Evolutionary conservation across 1,140 invertebrate genomes (phyloP), one percentile per base, ranked within the genome.

Genomic region (Cyphomyrmex costatus): DNA sequence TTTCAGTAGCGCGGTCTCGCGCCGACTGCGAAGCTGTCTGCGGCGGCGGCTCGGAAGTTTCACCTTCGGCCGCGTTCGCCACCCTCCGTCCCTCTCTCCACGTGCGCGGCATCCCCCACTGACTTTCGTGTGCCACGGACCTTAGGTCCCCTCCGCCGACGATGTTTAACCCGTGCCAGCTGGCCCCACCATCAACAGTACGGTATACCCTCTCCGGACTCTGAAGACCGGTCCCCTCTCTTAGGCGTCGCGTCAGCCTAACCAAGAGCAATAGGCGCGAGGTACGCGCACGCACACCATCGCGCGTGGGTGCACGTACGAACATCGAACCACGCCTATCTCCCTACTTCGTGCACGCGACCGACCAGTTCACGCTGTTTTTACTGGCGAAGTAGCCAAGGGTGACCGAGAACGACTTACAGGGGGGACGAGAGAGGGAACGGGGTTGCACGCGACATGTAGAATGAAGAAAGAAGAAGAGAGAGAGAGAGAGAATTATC

Each of bases 1-100:
- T 94, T 91, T 84, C 93, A 92, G 92, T 93, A 94, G 94, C 94
- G 94, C 94, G 92, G 93, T 94, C 93, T 93, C 94, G 94, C 94
- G 94, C 94, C 92, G 93, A 95, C 94, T 95, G 94, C 91, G 91
- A 92, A 89, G 86, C 88, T 85, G 76, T 88, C 84, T 89, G 85
- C 88, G 83, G 76, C 88, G 86, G 83, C 90, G 91, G 90, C 93
- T 92, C 87, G 89, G 88, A 91, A 92, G 93, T 94, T 93, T 94
- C 93, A 93, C 93, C 93, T 94, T 94, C 93, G 91, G 88, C 80
- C 89, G 91, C 79, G 88, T 73, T 89, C 87, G 77, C 76, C 73
- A 88, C 83, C 89, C 91, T 86, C 88, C 91, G 68, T 74, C 79
- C 86, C 87, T 83, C 86, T 77, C 86, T 84, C 58, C 86, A 86